phyloP scores from a whole-genome alignment of 2,888 invertebrate species.

The Galeopsomyia nigrocyanea region DNA sequence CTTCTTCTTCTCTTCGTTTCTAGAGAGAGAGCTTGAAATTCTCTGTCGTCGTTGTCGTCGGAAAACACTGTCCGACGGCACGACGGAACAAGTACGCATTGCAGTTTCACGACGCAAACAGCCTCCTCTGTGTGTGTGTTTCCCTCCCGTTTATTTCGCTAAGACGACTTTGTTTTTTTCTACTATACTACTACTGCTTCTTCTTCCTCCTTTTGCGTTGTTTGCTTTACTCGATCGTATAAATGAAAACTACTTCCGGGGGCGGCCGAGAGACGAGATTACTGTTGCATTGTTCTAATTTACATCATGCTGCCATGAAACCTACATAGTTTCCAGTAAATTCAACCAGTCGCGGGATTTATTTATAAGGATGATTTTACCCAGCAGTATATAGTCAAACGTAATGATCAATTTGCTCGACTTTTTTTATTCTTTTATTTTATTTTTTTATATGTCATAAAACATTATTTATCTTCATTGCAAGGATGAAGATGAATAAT shows the following conservation, averaged over 20 bases:
- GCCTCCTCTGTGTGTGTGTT: conserved; percentile 35
- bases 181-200: neutral
- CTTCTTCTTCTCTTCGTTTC: conserved; percentile 2
- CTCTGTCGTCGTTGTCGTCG: neutral
- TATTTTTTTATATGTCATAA: too few species aligned
- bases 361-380: neutral
- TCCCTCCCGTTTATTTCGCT: conserved; percentile 38
- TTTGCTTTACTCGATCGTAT: conserved; percentile 40
- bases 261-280: conserved; percentile 5
- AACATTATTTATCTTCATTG: too few species aligned
- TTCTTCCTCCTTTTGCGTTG: neutral
- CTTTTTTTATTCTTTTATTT: too few species aligned
- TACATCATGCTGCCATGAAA: conserved; percentile 5
- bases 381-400: neutral
- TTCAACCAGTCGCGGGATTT: neutral
- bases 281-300: conserved; percentile 36
- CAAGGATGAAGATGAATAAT: too few species aligned
- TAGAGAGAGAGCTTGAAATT: neutral
- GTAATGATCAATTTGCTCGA: too few species aligned
- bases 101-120: conserved; percentile 42
- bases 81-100: conserved; percentile 36
- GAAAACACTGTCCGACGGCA: conserved; percentile 40
- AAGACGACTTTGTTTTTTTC: conserved; percentile 35
- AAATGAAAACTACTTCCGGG: conserved; percentile 40
- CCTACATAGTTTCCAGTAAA: neutral